Conservation (phyloP, 2,888 invertebrate genomes). For the Cosmia trapezina region DNA sequence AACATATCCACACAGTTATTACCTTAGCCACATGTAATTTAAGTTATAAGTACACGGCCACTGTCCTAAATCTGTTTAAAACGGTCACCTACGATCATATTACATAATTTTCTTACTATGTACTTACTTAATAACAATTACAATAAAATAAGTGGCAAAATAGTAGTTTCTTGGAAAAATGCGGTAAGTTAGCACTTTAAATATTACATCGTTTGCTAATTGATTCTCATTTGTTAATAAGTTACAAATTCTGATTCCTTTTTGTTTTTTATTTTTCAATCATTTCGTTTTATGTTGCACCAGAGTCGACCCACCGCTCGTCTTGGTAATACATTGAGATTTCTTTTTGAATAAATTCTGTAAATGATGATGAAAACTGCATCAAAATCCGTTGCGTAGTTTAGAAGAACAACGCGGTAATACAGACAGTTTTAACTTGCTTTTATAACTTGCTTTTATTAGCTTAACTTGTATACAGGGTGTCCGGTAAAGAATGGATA, state of each 20-base stretch:
- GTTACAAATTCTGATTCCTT: not conserved
- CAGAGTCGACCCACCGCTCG: too few relatives aligned
- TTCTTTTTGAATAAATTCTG: not conserved
- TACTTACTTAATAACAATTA: conserved; percentile 16
- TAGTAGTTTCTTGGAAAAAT: not conserved
- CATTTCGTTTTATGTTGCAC: too few relatives aligned
- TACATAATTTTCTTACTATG: conserved; percentile 9
- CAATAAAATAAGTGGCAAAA: not conserved
- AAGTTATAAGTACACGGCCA: too few relatives aligned
- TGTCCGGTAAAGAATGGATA: too few relatives aligned
- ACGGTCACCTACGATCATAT: conserved; percentile 33
- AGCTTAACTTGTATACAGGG: too few relatives aligned
- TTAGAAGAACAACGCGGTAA: too few relatives aligned
- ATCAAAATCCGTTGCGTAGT: too few relatives aligned
- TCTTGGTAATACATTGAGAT: not conserved
- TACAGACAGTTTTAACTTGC: too few relatives aligned
- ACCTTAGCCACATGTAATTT: too few relatives aligned
- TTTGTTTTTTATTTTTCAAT: not conserved
- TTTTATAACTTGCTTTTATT: too few relatives aligned
- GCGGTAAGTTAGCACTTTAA: conserved; percentile 2
- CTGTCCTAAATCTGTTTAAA: conserved; percentile 24
- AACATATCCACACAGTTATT: too few relatives aligned
- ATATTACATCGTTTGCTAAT: conserved; percentile 6
- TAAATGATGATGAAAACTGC: too few relatives aligned
- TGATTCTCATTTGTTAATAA: conserved; percentile 7